Evolutionary conservation across 2,113 vertebrate genomes (phyloP).

Genomic region (Otis tarda): DNA sequence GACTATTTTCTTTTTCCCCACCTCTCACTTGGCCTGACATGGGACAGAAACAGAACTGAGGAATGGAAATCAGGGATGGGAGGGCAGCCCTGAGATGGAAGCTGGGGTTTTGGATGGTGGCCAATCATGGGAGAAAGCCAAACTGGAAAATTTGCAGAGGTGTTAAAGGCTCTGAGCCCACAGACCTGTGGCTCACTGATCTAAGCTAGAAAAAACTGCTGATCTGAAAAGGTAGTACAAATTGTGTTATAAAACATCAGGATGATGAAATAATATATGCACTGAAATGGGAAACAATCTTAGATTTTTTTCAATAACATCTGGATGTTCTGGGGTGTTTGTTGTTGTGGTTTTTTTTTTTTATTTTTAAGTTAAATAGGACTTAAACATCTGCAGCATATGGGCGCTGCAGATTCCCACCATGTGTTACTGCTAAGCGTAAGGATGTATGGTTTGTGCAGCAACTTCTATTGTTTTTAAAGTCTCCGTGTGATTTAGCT

Average conservation of each 20-base stretch:
- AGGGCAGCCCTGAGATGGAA: background rate
- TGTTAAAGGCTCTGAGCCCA: background rate
- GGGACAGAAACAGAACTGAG: background rate
- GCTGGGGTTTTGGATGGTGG: background rate
- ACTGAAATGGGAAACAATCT: background rate
- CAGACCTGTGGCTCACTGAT: background rate
- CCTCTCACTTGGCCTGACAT: background rate
- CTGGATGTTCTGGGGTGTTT: background rate
- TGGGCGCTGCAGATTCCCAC: background rate
- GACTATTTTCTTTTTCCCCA: too few relatives aligned
- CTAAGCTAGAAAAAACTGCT: background rate
- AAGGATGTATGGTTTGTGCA: background rate
- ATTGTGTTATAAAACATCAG: background rate
- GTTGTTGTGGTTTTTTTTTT: background rate
- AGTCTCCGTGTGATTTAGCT: background rate
- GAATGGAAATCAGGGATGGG: background rate
- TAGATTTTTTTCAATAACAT: background rate
- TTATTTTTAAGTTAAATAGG: background rate
- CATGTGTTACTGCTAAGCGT: background rate
- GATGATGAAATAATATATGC: background rate
- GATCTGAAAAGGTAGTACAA: background rate
- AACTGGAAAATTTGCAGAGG: background rate
- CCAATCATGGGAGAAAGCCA: background rate
- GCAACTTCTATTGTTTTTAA: background rate
- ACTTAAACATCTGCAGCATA: background rate